Conservation (phyloP, 2,888 invertebrate species). For the Stratiomys singularior region DNA sequence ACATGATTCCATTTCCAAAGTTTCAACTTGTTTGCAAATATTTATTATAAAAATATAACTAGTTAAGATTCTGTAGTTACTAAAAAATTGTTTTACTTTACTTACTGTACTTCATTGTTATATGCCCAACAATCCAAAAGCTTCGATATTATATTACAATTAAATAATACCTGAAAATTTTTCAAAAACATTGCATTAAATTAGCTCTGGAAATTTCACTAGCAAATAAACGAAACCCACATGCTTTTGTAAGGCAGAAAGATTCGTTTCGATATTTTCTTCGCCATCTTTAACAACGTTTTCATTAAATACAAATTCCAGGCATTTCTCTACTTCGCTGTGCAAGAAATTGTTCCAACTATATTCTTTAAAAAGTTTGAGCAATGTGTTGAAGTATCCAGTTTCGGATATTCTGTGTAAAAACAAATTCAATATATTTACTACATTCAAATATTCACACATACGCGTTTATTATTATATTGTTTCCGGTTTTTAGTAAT, state of each 20-base stretch:
- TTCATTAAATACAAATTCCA: conserved; percentile 76
- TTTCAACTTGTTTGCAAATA: too few species aligned
- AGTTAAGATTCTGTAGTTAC: too few species aligned
- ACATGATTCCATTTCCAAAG: too few species aligned
- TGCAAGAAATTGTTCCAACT: conserved; percentile 97
- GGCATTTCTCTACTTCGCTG: conserved; percentile 84
- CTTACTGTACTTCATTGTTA: conserved; percentile 82
- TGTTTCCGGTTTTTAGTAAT: conserved; percentile 78
- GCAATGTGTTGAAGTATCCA: conserved; percentile 72
- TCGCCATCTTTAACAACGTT: too few species aligned
- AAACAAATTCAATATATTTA: neutral
- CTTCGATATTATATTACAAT: conserved; percentile 82
- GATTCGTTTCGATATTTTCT: conserved; percentile 55
- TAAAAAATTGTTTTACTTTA: conserved; percentile 55
- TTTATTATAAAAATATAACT: too few species aligned
- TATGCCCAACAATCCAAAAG: conserved; percentile 85
- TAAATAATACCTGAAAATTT: conserved; percentile 75
- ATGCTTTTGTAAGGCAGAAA: conserved; percentile 69
- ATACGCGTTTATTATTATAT: conserved; percentile 76
- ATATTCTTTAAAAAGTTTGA: conserved; percentile 90
- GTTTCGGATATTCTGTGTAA: conserved; percentile 62
- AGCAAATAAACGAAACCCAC: conserved; percentile 67
- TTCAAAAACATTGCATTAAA: conserved; percentile 46
- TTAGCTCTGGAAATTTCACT: too few species aligned
- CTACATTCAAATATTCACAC: conserved; percentile 53